Evolutionary conservation across 2,888 invertebrate genomes (phyloP).

Genomic region (Noctua fimbriata): DNA sequence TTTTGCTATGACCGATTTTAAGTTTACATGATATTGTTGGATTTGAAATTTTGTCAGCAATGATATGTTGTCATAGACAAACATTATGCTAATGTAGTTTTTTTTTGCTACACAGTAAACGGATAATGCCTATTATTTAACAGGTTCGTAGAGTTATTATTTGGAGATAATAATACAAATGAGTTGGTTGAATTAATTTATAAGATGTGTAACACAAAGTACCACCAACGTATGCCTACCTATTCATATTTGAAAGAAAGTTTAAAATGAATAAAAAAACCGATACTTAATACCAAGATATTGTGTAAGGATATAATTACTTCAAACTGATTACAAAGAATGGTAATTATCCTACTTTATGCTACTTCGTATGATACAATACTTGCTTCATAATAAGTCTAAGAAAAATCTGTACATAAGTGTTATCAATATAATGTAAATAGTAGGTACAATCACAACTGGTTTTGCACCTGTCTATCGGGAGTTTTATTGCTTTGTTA

Average conservation of each 20-base stretch:
- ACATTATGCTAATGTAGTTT: conserved; percentile 1
- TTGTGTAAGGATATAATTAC: conserved; percentile 1
- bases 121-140: neutral
- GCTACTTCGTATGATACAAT: neutral
- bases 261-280: conserved; percentile 12
- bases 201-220: neutral
- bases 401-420: neutral
- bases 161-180: neutral
- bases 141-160: neutral
- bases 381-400: neutral
- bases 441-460: conserved; percentile 43
- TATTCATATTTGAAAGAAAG: too few species aligned
- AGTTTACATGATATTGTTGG: neutral
- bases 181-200: neutral
- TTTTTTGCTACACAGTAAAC: conserved; percentile 3
- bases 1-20: neutral
- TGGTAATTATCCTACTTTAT: neutral
- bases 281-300: neutral
- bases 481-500: neutral
- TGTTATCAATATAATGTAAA: conserved; percentile 17
- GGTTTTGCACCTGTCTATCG: conserved; percentile 50
- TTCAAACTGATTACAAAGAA: neutral
- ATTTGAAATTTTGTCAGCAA: neutral
- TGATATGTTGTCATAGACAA: neutral
- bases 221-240: neutral